Evolutionary conservation across 2,888 invertebrate genomes (phyloP), one percentile per base, ranked within the genome.

Genomic region (Noctua pronuba): DNA sequence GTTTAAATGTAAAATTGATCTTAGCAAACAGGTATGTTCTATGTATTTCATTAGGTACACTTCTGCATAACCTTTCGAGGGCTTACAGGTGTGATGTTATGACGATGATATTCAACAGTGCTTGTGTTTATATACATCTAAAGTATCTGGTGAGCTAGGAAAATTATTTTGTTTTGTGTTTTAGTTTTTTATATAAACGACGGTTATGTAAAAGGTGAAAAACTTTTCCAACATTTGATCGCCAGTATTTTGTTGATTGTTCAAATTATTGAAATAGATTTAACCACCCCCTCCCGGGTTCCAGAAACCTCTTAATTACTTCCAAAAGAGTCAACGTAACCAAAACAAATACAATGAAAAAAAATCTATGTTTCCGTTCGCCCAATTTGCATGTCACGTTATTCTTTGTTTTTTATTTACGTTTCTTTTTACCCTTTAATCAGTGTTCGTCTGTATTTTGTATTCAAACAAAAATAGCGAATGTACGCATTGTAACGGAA

Each of bases 361-460:
- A 24, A 46, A 31, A 31, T 46, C 55, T 49, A 72, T 65, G 68
- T 77, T 80, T 82, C 71, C 80, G 79, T 77, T 70, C 66, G 62
- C 70, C 73, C 86, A 87, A 88, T 90, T 88, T 89, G 70, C 79
- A 73, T 69, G 67, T 76, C 80, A 75, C 77, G 77, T 75, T 86
- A 84, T 88, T 79, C 78, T 78, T 79, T 86, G 80, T 87, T 77
- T 77, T 35, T 86, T 86, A 82, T 85, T 70, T 81, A 49, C 77
- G 67, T 71, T 79, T 80, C 78, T 85, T 88, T 87, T 84, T 67
- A 80, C 85, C 85, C 88, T 90, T 88, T 90, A 90, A 91, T 91
- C 90, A 90, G 81, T 84, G 84, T 77, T 82, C 76, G 73, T 76
- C 84, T 81, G 78, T 88, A 79, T 88, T 89, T 89, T 88, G 84